phyloP scores from a whole-genome alignment of 2,888 invertebrate genomes.

The Alloplasta piceator region DNA sequence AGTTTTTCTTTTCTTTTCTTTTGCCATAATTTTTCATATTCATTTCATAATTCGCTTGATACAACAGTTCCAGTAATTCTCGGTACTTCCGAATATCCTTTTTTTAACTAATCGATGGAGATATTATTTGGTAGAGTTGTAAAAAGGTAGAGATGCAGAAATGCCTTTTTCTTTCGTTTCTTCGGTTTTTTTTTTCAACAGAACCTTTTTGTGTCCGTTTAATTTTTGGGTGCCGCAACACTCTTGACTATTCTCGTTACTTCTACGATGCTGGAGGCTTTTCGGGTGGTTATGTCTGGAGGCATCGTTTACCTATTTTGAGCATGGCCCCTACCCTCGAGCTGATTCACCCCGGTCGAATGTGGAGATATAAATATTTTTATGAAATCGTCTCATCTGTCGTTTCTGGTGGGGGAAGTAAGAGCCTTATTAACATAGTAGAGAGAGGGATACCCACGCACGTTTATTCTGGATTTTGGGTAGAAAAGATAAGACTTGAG shows the following conservation, averaged over 20 bases:
- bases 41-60: too few species aligned
- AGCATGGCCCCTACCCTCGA: slow-evolving; percentile 67
- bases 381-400: slow-evolving; percentile 81
- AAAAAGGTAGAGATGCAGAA: not conserved
- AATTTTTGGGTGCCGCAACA: too few species aligned
- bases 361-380: slow-evolving; percentile 83
- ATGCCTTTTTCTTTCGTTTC: slow-evolving; percentile 7
- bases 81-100: too few species aligned
- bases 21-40: too few species aligned
- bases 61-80: too few species aligned
- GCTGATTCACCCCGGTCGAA: slow-evolving; percentile 71
- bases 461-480: slow-evolving; percentile 77
- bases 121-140: not conserved
- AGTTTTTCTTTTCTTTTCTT: too few species aligned
- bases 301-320: slow-evolving; percentile 69
- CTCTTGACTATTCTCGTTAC: slow-evolving; percentile 10
- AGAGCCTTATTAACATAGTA: slow-evolving; percentile 79
- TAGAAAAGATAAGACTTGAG: slow-evolving; percentile 81
- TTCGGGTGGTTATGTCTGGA: slow-evolving; percentile 50
- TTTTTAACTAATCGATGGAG: too few species aligned
- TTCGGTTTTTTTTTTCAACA: too few species aligned
- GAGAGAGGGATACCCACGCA: slow-evolving; percentile 82
- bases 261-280: slow-evolving; percentile 59
- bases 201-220: too few species aligned
- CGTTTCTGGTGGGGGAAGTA: slow-evolving; percentile 38